Conservation (phyloP, 2,113 vertebrate genomes). For the Rhea americana region DNA sequence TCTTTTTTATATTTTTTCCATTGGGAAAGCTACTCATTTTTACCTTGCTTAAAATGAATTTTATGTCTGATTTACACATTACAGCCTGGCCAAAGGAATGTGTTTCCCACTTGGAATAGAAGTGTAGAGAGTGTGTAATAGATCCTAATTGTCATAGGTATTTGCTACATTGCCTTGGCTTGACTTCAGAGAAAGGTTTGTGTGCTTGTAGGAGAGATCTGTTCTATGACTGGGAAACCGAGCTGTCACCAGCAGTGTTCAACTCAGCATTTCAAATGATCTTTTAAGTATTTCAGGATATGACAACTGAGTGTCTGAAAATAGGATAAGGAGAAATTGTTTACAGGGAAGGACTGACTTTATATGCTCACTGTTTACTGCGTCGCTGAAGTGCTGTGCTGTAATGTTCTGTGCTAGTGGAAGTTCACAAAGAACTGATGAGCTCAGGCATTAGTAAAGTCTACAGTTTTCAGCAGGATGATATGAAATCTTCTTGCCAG, state of each 20-base stretch:
- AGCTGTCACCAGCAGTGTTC: neutral
- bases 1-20: neutral
- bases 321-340: neutral
- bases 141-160: neutral
- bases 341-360: neutral
- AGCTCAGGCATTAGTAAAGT: neutral
- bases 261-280: neutral
- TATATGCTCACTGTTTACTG: neutral
- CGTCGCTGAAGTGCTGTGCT: neutral
- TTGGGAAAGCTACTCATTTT: neutral
- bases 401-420: neutral
- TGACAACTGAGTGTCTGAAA: constrained; percentile 14
- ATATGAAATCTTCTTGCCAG: neutral
- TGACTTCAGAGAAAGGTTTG: neutral
- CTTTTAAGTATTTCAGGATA: neutral
- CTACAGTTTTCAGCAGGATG: neutral
- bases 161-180: neutral
- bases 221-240: neutral
- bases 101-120: neutral
- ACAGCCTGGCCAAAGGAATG: neutral
- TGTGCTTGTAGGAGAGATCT: neutral
- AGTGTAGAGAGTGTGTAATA: neutral
- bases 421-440: neutral
- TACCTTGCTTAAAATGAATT: neutral
- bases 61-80: neutral